A percentile compares a stretch with the other conserved stretches of the same genome.
Evolutionary conservation across 2,888 invertebrate species (phyloP).

Genomic region (Tachina fera): DNA sequence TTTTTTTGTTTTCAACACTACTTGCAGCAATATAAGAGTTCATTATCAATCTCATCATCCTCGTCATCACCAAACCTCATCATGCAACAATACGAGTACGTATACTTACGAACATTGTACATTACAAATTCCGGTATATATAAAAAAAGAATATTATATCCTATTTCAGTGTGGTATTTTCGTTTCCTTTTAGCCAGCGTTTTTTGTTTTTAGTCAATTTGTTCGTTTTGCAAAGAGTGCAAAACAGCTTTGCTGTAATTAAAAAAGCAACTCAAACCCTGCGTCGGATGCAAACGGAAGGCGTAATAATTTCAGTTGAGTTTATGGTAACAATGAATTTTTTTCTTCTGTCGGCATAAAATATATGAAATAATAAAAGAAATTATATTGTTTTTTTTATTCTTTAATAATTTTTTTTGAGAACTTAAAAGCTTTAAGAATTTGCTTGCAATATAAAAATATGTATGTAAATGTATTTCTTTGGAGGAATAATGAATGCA

Average conservation of each 20-base stretch:
- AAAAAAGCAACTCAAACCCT: conserved; percentile 63
- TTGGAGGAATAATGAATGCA: too few species aligned
- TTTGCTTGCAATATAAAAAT: not conserved
- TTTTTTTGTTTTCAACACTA: conserved; percentile 55
- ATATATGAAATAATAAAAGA: conserved; percentile 36
- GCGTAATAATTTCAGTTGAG: conserved; percentile 59
- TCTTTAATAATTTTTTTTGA: not conserved
- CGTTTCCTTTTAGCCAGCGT: conserved; percentile 51
- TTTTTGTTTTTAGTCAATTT: conserved; percentile 35
- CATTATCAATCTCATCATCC: conserved; percentile 68
- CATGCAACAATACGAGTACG: conserved; percentile 4
- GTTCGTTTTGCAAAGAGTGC: conserved; percentile 36
- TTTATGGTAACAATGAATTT: conserved; percentile 52
- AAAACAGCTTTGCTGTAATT: conserved; percentile 65
- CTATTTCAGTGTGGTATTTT: conserved; percentile 57
- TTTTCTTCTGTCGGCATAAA: conserved; percentile 30
- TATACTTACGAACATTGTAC: conserved; percentile 12
- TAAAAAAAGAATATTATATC: conserved; percentile 36
- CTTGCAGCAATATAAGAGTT: conserved; percentile 59
- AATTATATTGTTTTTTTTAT: conserved; percentile 29
- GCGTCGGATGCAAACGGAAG: conserved; percentile 38
- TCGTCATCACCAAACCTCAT: conserved; percentile 32
- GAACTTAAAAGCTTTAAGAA: conserved; percentile 30
- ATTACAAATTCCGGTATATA: conserved; percentile 25
- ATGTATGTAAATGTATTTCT: not conserved